These are phyloP conservation scores for Lampropteryx suffumata DNA, from an alignment of 2,888 invertebrate genomes.

Conservation along the genomic window DNA sequence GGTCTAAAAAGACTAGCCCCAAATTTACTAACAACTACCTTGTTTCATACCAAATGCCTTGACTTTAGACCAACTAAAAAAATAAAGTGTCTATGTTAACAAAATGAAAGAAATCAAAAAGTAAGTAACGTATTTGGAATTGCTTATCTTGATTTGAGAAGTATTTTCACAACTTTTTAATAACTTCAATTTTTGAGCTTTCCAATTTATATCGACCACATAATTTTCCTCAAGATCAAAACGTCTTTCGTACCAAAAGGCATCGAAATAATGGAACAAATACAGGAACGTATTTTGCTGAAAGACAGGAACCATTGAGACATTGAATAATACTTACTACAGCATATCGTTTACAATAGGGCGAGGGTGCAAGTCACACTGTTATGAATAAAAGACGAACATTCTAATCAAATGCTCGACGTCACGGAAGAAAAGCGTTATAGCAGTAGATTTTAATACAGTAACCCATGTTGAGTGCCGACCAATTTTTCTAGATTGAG, in stretches of 20 bases:
- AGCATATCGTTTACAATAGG: slow-evolving; percentile 53
- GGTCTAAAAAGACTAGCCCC: no score
- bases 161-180: slow-evolving; percentile 8
- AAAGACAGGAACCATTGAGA: slow-evolving; percentile 57
- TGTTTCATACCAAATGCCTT: no score
- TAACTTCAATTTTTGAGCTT: slow-evolving; percentile 1
- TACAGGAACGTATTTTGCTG: slow-evolving; percentile 54
- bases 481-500: no score
- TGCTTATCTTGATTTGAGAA: not conserved
- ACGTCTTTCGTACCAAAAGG: slow-evolving; percentile 50
- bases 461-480: no score
- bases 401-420: no score
- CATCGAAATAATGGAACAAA: slow-evolving; percentile 47
- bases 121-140: not conserved
- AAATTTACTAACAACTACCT: no score
- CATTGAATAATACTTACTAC: slow-evolving; percentile 65
- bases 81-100: not conserved
- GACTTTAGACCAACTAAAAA: no score
- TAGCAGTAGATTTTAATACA: no score
- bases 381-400: slow-evolving; percentile 17
- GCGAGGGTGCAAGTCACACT: slow-evolving; percentile 41
- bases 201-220: slow-evolving; percentile 3
- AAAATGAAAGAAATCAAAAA: not conserved
- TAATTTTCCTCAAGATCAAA: slow-evolving; percentile 1
- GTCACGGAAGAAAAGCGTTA: no score